phyloP scores from a whole-genome alignment of 2,797 vertebrate genomes.

The Lepidocolaptes lacrymiger region DNA sequence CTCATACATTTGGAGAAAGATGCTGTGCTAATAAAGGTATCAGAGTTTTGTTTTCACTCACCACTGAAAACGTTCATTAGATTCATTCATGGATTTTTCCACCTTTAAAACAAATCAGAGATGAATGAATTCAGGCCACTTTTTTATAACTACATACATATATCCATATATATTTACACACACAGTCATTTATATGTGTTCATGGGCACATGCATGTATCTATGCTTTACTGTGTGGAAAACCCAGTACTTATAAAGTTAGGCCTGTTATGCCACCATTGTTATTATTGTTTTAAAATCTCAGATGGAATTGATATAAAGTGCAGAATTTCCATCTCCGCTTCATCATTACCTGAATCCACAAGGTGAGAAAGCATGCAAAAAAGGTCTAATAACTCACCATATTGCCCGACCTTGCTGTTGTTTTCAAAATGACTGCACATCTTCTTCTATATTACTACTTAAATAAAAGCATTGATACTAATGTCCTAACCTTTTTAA shows the following conservation, averaged over 20 bases:
- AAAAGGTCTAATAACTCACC: neutral
- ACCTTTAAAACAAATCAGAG: neutral
- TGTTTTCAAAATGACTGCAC: neutral
- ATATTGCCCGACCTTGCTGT: neutral
- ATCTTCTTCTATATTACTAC: neutral
- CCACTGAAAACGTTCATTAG: neutral
- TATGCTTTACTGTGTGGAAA: neutral
- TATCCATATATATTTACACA: no score
- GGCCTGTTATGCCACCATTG: neutral
- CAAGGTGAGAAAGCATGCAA: neutral
- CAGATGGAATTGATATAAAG: neutral
- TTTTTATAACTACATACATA: neutral
- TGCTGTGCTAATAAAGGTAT: neutral
- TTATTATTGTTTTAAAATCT: neutral
- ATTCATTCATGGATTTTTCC: neutral
- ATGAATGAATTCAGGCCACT: neutral
- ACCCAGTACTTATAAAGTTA: neutral
- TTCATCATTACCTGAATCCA: neutral
- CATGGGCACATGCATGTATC: rapidly evolving
- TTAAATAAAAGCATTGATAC: constrained; percentile 6
- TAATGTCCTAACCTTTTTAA: constrained; percentile 32
- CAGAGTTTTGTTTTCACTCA: neutral
- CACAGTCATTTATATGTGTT: rapidly evolving
- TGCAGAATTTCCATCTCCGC: neutral
- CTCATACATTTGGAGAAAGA: neutral